These are phyloP conservation scores for Chlorops oryzae DNA, from an alignment of 1,140 invertebrate species.

Conservation along the genomic window DNA sequence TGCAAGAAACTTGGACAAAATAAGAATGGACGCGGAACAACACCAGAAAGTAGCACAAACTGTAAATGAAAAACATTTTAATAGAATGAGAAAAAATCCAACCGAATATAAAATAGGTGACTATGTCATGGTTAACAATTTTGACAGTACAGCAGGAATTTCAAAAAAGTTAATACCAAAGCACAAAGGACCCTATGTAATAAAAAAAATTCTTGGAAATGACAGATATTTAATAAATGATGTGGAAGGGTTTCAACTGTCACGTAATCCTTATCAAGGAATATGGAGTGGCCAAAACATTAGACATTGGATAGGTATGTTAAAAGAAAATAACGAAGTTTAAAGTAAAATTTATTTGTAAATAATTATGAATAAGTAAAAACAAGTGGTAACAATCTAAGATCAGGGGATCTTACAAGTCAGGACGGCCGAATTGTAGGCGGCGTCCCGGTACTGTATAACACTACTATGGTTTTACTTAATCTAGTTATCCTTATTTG, in stretches of 20 bases:
- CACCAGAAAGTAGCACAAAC: conserved; percentile 6
- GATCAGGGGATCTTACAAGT: no score
- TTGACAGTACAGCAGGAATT: conserved; percentile 10
- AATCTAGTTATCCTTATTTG: no score
- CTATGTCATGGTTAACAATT: conserved; percentile 26
- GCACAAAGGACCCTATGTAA: conserved; percentile 11
- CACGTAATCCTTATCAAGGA: conserved; percentile 24
- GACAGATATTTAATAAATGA: conserved; percentile 20
- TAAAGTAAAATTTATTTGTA: no score
- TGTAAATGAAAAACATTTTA: conserved; percentile 7
- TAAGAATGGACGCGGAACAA: conserved; percentile 4
- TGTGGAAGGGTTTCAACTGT: conserved; percentile 19
- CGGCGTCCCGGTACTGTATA: no score
- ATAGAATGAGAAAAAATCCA: conserved; percentile 11
- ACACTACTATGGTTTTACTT: no score
- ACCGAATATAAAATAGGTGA: conserved; percentile 17
- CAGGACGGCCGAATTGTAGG: no score
- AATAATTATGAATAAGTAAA: no score
- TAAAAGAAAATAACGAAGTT: no score
- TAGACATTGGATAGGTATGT: conserved; percentile 1
- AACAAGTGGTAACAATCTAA: no score
- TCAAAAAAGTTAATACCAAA: conserved; percentile 12
- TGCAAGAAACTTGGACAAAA: conserved; percentile 1
- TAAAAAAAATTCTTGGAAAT: conserved; percentile 22
- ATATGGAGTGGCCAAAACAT: conserved; percentile 6